Percentiles rank a stretch among this genome's conserved stretches.
Evolutionary conservation across 92 coral and sea anemone species (phyloP).

Genomic region (Anthopleura xanthogrammica): DNA sequence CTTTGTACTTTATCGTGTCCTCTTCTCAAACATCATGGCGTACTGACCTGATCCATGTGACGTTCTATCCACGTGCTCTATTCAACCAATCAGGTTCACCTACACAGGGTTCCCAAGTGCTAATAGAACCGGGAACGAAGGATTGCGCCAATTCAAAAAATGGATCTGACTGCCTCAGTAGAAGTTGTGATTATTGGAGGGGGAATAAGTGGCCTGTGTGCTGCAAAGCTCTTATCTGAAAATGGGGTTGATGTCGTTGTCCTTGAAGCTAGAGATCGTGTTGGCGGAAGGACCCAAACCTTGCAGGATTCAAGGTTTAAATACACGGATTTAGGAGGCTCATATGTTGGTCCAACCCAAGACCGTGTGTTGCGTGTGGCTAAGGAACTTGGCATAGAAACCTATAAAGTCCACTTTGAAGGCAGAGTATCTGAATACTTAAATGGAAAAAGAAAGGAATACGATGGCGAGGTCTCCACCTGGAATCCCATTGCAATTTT

Average conservation of each 20-base stretch:
- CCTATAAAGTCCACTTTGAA: slow-evolving; percentile 70
- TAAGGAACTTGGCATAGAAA: slow-evolving; percentile 83
- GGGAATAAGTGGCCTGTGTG: slow-evolving; percentile 95
- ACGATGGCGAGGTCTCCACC: slow-evolving; percentile 76
- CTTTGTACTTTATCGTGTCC: not conserved
- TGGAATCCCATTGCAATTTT: slow-evolving; percentile 91
- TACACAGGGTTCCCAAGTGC: not conserved
- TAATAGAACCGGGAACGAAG: not conserved
- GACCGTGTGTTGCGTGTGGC: slow-evolving; percentile 91
- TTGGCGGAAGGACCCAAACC: slow-evolving; percentile 97
- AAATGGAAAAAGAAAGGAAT: slow-evolving; percentile 63
- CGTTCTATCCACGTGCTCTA: slow-evolving; percentile 25
- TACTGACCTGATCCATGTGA: slow-evolving; percentile 7
- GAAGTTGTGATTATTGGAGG: slow-evolving; percentile 93
- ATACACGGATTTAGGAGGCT: slow-evolving; percentile 91
- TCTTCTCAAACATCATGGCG: slow-evolving; percentile 28
- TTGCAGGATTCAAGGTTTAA: slow-evolving; percentile 69
- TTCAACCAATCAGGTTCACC: slow-evolving; percentile 8
- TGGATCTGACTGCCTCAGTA: slow-evolving; percentile 18
- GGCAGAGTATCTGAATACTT: slow-evolving; percentile 82
- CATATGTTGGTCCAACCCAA: slow-evolving; percentile 95
- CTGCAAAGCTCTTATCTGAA: slow-evolving; percentile 74
- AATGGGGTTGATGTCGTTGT: slow-evolving; percentile 65
- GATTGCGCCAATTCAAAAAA: not conserved
- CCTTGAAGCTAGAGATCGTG: slow-evolving; percentile 92